phyloP scores from a whole-genome alignment of 2,888 invertebrate genomes.

The Chydorus sphaericus region DNA sequence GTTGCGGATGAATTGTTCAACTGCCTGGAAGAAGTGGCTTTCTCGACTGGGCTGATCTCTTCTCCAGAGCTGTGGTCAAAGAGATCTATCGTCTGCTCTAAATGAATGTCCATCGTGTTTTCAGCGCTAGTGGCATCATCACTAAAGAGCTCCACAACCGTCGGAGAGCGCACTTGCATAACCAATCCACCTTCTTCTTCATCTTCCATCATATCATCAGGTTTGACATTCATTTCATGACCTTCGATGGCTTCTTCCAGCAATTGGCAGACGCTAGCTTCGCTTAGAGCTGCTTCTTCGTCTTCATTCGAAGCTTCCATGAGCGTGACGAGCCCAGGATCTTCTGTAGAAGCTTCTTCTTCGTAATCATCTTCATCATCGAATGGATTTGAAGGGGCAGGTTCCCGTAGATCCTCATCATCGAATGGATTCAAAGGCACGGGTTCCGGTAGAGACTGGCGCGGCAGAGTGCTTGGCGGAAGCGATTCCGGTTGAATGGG shows the following conservation, averaged over 20 bases:
- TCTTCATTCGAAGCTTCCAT: background rate
- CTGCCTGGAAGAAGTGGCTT: too few species aligned
- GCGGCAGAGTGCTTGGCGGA: background rate
- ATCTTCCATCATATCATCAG: background rate
- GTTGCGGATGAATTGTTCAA: too few species aligned
- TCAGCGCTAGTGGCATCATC: background rate
- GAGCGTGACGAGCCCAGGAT: too few species aligned
- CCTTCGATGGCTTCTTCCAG: conserved; percentile 7
- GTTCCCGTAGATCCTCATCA: background rate
- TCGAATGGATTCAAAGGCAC: background rate
- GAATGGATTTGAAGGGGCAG: background rate
- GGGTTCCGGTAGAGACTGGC: background rate
- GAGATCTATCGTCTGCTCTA: background rate
- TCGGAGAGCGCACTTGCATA: background rate
- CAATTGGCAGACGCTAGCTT: background rate
- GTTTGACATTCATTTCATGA: too few species aligned
- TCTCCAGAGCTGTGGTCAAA: too few species aligned
- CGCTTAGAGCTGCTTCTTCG: background rate
- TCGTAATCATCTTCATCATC: conserved; percentile 1
- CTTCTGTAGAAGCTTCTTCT: background rate
- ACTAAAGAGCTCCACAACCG: background rate
- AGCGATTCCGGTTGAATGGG: background rate
- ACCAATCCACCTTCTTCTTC: background rate
- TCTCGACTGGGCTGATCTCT: background rate
- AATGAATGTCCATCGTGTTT: background rate